Evolutionary conservation across 2,888 invertebrate genomes (phyloP), one percentile per base, ranked within the genome.

Genomic region (Agrotis ipsilon): DNA sequence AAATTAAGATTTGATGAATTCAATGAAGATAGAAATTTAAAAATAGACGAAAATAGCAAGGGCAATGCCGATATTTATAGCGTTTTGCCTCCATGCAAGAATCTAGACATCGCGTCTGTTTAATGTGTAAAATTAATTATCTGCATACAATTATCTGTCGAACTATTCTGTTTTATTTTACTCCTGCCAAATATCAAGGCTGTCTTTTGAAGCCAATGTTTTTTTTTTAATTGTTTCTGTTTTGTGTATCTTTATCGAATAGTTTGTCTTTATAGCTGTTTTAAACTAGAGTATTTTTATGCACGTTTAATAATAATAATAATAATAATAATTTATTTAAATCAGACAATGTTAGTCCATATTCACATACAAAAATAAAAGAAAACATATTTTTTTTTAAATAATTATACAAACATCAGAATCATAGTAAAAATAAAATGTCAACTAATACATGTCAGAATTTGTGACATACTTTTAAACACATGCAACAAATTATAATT

Each of bases 81-180:
- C 48, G 14, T 59, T 43, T 48, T 45, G 51, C 11, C 21, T 55
- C 14, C 39, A 57, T 49, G 13, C 11, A 55, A 45, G 19, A 75
- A 73, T 27, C n/a, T 19, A 7, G 21, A 1, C 13, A n/a, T 13
- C 63, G n/a, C 45, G 7, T 75, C 59, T 58, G 59, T 70, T 68
- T 51, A 39, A 39, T 48, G 58, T n/a, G 16, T 54, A 48, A 54
- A 78, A 67, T 78, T 69, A 73, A 78, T 82, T 68, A 68, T 14
- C 68, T 48, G 21, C 54, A 57, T 48, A 81, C 27, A 68, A 72
- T 72, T 67, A 55, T 62, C 61, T 78, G 78, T 81, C 49, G 58
- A 77, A 52, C 52, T 52, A 49, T 39, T 65, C 82, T 78, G 82
- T 19, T 78, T 72, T 60, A 55, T 64, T 64, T 81, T 62, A 49